These are phyloP conservation scores for Cryptocheilus praepositus DNA, from an alignment of 2,888 invertebrate genomes.

Conservation along the genomic window DNA sequence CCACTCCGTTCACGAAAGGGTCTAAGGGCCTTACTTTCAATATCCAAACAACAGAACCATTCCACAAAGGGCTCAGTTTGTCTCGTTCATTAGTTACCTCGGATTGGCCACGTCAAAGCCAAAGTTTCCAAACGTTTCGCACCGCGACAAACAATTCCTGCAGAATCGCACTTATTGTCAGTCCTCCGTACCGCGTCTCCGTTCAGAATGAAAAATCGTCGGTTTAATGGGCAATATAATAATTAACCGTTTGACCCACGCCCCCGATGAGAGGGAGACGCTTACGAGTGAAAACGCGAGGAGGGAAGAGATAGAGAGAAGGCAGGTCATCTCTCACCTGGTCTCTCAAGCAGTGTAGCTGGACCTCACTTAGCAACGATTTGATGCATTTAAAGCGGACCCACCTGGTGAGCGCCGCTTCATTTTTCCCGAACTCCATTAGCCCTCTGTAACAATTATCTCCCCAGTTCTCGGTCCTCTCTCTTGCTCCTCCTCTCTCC, in stretches of 20 bases:
- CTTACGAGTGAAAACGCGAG: conserved; percentile 13
- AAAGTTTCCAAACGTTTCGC: too few species aligned
- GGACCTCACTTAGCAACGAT: conserved; percentile 60
- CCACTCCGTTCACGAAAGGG: too few species aligned
- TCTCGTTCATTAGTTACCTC: neutral
- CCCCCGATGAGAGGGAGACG: conserved; percentile 18
- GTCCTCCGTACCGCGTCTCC: too few species aligned
- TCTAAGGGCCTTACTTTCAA: too few species aligned
- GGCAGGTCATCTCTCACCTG: conserved; percentile 48
- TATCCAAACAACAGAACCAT: neutral
- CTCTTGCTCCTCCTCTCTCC: too few species aligned
- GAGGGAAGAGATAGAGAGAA: conserved; percentile 3
- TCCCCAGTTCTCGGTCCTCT: conserved; percentile 42
- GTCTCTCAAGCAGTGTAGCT: conserved; percentile 31
- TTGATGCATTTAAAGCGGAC: conserved; percentile 61
- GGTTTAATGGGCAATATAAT: conserved; percentile 60
- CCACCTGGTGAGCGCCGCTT: conserved; percentile 62
- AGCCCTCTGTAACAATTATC: conserved; percentile 60
- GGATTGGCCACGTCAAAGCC: neutral
- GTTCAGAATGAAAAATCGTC: conserved; percentile 54
- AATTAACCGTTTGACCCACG: conserved; percentile 59
- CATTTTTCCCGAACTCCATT: conserved; percentile 62
- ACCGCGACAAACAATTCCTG: too few species aligned
- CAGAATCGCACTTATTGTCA: too few species aligned
- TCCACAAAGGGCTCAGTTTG: neutral